These are phyloP conservation scores for Aleadryas rufinucha DNA, from an alignment of 2,113 vertebrate species.

Conservation along the genomic window DNA sequence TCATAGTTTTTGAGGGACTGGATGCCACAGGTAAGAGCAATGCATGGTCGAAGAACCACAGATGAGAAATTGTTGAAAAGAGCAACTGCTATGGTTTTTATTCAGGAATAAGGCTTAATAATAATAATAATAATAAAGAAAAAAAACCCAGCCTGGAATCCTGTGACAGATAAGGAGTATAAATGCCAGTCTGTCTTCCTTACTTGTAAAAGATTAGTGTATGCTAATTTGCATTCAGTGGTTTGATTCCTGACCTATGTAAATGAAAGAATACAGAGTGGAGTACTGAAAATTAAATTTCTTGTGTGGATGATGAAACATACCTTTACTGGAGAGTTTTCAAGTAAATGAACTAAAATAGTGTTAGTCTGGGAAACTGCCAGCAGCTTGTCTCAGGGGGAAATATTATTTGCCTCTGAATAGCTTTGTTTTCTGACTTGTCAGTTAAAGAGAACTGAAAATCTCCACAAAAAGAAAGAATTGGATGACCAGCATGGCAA, in stretches of 20 bases:
- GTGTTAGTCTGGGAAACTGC: background rate
- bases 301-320: background rate
- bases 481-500: background rate
- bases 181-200: background rate
- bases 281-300: background rate
- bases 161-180: background rate
- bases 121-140: background rate
- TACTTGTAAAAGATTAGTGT: background rate
- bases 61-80: background rate
- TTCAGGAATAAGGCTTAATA: background rate
- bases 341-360: background rate
- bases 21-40: conserved; percentile 88
- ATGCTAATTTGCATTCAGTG: background rate
- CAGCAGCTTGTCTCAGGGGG: background rate
- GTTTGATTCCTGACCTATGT: background rate
- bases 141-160: background rate
- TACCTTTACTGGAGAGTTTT: background rate
- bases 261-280: background rate
- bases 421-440: background rate
- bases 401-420: background rate
- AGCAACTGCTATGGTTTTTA: background rate
- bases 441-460: background rate
- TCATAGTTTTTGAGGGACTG: conserved; percentile 90
- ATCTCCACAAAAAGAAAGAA: background rate
- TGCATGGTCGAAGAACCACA: rapidly evolving